phyloP scores from a whole-genome alignment of 2,113 vertebrate species.

The Otus sunia region DNA sequence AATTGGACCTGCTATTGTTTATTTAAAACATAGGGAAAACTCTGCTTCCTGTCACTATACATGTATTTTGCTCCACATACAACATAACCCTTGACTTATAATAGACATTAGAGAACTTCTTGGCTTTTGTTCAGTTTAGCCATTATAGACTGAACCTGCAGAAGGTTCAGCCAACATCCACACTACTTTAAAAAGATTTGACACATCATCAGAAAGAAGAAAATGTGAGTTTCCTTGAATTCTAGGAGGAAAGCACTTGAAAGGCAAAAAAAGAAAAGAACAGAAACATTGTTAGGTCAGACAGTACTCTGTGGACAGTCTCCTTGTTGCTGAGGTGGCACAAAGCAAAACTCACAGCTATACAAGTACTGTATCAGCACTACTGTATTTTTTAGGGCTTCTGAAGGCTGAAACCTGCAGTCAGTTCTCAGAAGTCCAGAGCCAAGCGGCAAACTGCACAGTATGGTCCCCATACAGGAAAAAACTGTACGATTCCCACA shows the following conservation, averaged over 20 bases:
- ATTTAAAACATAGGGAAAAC: neutral
- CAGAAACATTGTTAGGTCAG: neutral
- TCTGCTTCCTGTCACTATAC: slow-evolving; percentile 36
- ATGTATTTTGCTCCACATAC: slow-evolving; percentile 33
- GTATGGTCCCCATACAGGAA: neutral
- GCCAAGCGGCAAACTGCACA: neutral
- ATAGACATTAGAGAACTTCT: neutral
- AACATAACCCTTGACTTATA: slow-evolving; percentile 23
- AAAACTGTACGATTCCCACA: neutral
- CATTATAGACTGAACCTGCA: neutral
- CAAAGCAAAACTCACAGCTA: neutral
- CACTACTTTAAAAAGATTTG: neutral
- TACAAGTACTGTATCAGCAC: neutral
- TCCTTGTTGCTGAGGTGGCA: slow-evolving; percentile 5
- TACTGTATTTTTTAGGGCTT: neutral
- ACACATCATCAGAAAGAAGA: slow-evolving; percentile 16
- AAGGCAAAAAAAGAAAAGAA: neutral
- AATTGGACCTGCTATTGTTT: slow-evolving; percentile 16
- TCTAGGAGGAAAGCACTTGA: slow-evolving; percentile 3
- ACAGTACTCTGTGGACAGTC: neutral
- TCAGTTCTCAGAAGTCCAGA: neutral
- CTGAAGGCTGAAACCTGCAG: neutral
- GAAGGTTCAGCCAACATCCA: slow-evolving; percentile 43
- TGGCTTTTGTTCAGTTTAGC: slow-evolving; percentile 3
- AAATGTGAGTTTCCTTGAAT: slow-evolving; percentile 36